Percentiles rank a stretch among this genome's conserved stretches.
Conservation (phyloP, 2,797 vertebrate species). For the Sarcoramphus papa region DNA sequence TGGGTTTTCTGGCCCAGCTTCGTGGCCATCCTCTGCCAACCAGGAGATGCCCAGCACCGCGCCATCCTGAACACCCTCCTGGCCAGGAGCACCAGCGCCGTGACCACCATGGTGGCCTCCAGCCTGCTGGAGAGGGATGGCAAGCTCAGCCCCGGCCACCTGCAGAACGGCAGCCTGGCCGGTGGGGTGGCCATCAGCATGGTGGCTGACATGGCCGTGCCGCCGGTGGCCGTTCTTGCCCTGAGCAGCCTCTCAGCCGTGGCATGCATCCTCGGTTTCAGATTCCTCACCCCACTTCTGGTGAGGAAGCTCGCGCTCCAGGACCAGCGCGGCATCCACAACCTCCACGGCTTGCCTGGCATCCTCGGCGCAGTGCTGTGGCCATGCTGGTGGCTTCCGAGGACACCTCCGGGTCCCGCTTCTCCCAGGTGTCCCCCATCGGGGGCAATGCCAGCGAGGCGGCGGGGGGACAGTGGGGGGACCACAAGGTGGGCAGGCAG, state of each 20-base stretch:
- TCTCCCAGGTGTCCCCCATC: slow-evolving; percentile 69
- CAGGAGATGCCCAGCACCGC: slow-evolving; percentile 79
- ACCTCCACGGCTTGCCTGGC: slow-evolving; percentile 83
- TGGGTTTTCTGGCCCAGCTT: slow-evolving; percentile 92
- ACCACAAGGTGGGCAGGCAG: slow-evolving; percentile 61
- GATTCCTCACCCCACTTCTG: slow-evolving; percentile 79
- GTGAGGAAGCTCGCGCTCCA: slow-evolving; percentile 65
- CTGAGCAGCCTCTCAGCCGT: slow-evolving; percentile 78
- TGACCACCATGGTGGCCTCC: slow-evolving; percentile 81
- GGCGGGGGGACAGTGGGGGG: slow-evolving; percentile 11
- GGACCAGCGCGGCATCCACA: slow-evolving; percentile 87
- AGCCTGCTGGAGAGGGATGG: slow-evolving; percentile 77
- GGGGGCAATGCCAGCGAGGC: slow-evolving; percentile 56
- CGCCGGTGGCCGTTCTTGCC: slow-evolving; percentile 72
- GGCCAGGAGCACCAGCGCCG: slow-evolving; percentile 76
- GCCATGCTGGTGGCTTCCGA: slow-evolving; percentile 69
- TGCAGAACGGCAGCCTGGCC: slow-evolving; percentile 86
- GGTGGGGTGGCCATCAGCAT: slow-evolving; percentile 82
- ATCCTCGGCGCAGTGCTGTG: slow-evolving; percentile 77
- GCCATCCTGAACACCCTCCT: slow-evolving; percentile 86
- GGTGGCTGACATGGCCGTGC: slow-evolving; percentile 81
- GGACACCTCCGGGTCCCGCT: slow-evolving; percentile 65
- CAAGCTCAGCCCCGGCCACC: slow-evolving; percentile 78
- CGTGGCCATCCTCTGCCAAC: slow-evolving; percentile 77
- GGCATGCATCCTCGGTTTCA: slow-evolving; percentile 82